These are phyloP conservation scores for Drosophila novamexicana DNA, from an alignment of 1,140 invertebrate species.

Conservation along the genomic window DNA sequence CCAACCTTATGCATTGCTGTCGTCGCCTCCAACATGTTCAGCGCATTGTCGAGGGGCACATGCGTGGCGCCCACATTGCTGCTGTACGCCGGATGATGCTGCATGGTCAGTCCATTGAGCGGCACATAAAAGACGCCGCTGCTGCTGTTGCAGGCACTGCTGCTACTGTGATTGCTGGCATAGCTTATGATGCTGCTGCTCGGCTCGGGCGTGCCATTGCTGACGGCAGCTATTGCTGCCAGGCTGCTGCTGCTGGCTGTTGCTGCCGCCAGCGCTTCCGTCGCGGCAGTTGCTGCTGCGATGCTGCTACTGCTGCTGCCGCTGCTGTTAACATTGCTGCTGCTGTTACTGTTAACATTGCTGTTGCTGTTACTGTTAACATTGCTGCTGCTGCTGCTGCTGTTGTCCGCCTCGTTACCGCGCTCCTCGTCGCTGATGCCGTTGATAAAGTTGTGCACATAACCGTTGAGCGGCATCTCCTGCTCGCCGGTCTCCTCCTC, in stretches of 20 bases:
- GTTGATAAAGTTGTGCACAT: slow-evolving; percentile 83
- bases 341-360: not conserved
- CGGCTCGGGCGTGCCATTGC: slow-evolving; percentile 27
- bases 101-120: slow-evolving; percentile 58
- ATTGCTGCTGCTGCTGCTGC: slow-evolving; percentile 20
- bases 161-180: slow-evolving; percentile 19
- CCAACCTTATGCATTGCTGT: slow-evolving; percentile 10
- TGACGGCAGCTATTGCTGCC: slow-evolving; percentile 4
- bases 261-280: not conserved
- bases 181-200: slow-evolving; percentile 1
- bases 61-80: slow-evolving; percentile 52
- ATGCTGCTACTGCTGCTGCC: not conserved
- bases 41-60: slow-evolving; percentile 44
- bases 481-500: slow-evolving; percentile 73
- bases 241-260: not conserved
- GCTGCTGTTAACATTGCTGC: not conserved
- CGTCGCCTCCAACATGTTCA: slow-evolving; percentile 30
- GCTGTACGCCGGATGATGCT: slow-evolving; percentile 69
- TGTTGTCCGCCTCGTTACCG: slow-evolving; percentile 31
- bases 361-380: not conserved
- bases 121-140: slow-evolving; percentile 61
- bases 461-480: slow-evolving; percentile 74
- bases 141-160: slow-evolving; percentile 8
- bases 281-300: not conserved
- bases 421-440: slow-evolving; percentile 69